Evolutionary conservation across 2,888 invertebrate genomes (phyloP), one percentile per base, ranked within the genome.

Genomic region (Disparrhopalites patrizii): DNA sequence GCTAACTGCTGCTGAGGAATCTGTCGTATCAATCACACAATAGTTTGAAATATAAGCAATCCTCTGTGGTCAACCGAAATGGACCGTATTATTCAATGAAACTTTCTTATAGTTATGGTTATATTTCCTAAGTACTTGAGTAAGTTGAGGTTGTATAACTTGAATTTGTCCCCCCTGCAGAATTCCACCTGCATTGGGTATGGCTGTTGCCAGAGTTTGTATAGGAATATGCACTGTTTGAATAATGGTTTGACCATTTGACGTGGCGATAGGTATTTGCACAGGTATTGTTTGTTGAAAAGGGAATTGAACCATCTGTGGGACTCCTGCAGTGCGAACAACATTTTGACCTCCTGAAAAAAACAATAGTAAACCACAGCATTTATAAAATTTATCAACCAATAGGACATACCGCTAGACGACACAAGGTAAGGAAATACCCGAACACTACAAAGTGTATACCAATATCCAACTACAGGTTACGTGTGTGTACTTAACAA

Each of bases 191-290:
- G 62, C 54, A 55, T 86, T 83, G 0, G 85, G 85, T 77, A 85
- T 80, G 70, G 85, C 82, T 40, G 82, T 82, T 0, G 85, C 82
- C 43, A 88, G 81, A 50, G 92, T 85, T 79, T 94, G 94, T 20
- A 95, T 84, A 0, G 96, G 96, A 76, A 97, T 87, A 79, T 96
- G 95, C 0, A 97, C 89, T 0, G 96, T 95, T 79, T 97, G 96
- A 80, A 93, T 91, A 67, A 96, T 88, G 0, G 96, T 95, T 80
- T 96, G 95, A 0, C 96, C 96, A 79, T 89, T 90, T 36, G 87
- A 83, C 62, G 89, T 86, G 56, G 87, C 86, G 70, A 93, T 91
- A 1, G 93, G 93, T 68, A 94, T 91, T 79, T 95, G 95, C 3
- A 95, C 91, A 0, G 93, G 92, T 60, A 93, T 91, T 67, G 91